Percentiles rank a stretch among this genome's conserved stretches.
Evolutionary conservation across 1,140 invertebrate genomes (phyloP).

Genomic region (Drosophila asahinai): DNA sequence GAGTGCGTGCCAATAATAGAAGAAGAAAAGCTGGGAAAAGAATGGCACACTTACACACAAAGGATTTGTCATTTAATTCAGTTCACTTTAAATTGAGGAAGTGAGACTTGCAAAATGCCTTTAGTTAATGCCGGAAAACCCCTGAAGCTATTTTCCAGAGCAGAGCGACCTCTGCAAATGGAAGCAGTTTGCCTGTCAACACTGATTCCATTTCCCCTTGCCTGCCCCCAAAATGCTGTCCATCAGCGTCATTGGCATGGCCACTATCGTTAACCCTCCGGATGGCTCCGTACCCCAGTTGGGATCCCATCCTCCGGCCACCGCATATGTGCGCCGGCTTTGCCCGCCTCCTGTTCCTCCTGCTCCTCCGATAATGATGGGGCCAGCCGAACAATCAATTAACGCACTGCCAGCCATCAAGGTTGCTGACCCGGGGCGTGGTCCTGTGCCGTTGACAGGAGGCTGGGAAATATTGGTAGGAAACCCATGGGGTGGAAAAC

Average conservation of each 20-base stretch:
- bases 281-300: neutral
- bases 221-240: conserved; percentile 18
- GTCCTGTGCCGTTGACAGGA: conserved; percentile 24
- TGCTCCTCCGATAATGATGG: conserved; percentile 52
- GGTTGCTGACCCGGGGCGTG: conserved; percentile 30
- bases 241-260: conserved; percentile 35
- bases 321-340: conserved; percentile 7
- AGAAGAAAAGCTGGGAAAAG: no score
- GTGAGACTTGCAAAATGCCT: neutral
- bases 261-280: conserved; percentile 15
- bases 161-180: neutral
- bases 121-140: neutral
- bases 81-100: no score
- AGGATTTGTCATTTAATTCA: neutral
- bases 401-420: conserved; percentile 61
- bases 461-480: no score
- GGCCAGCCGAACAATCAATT: conserved; percentile 65
- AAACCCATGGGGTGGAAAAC: neutral
- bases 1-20: neutral
- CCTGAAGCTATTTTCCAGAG: neutral
- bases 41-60: neutral
- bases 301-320: neutral
- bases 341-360: conserved; percentile 13
- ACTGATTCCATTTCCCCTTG: conserved; percentile 12
- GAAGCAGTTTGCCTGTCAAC: conserved; percentile 16